A percentile compares a stretch with the other conserved stretches of the same genome.
Conservation (phyloP, 2,797 vertebrate genomes). For the Enteromius fasciolatus region DNA sequence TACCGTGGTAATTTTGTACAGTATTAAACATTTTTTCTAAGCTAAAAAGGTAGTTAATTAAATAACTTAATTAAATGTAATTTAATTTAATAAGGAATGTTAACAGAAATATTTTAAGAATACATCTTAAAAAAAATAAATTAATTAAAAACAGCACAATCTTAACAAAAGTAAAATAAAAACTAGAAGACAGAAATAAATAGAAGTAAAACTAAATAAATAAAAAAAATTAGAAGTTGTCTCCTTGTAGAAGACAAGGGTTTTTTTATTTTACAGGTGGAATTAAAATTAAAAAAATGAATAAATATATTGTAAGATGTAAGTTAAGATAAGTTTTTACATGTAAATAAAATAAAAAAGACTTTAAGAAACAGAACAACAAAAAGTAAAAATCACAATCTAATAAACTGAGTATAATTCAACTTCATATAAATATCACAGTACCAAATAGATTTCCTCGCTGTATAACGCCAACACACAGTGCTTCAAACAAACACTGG, state of each 20-base stretch:
- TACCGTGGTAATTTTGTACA: too few relatives aligned
- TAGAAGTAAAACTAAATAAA: background rate
- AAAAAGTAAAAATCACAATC: background rate
- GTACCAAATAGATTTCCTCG: background rate
- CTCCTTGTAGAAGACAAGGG: background rate
- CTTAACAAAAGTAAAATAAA: background rate
- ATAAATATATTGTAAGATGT: too few relatives aligned
- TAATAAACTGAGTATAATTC: background rate
- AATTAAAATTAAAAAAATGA: too few relatives aligned
- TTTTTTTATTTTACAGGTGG: too few relatives aligned
- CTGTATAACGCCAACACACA: too few relatives aligned
- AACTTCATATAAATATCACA: background rate
- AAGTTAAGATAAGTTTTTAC: background rate
- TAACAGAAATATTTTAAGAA: background rate
- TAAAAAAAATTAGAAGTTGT: too few relatives aligned
- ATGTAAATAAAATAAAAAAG: background rate
- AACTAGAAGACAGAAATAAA: background rate
- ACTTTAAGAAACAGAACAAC: background rate
- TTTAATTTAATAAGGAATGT: background rate
- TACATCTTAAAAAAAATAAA: too few relatives aligned
- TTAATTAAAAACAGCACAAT: too few relatives aligned
- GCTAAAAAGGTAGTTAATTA: background rate
- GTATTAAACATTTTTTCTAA: background rate
- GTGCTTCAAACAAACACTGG: background rate
- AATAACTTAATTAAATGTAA: background rate